Conservation (phyloP, 2,113 vertebrate genomes). For the Porphyrio hochstetteri region DNA sequence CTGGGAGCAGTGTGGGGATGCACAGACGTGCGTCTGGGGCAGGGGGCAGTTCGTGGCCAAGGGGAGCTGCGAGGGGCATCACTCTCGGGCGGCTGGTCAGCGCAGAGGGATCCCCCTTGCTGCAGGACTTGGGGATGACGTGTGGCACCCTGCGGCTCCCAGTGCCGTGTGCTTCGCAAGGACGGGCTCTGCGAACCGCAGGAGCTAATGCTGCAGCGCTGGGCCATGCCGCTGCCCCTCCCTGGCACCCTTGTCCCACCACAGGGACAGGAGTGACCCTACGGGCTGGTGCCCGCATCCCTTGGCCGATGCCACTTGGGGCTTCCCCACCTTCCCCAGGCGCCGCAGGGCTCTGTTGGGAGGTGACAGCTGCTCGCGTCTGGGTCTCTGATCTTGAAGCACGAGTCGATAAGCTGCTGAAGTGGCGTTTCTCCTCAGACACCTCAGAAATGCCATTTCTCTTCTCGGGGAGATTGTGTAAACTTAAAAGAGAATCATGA, state of each 20-base stretch:
- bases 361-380: fast-evolving
- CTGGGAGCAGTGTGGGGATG: not conserved
- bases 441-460: not conserved
- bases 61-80: not conserved
- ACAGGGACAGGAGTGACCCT: fast-evolving
- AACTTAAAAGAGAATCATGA: slow-evolving; percentile 59
- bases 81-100: not conserved
- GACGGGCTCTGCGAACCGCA: fast-evolving
- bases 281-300: fast-evolving
- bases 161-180: fast-evolving
- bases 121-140: not conserved
- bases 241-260: not conserved
- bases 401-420: not conserved
- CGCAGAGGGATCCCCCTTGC: fast-evolving
- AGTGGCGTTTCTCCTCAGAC: not conserved
- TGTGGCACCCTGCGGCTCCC: not conserved
- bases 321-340: fast-evolving
- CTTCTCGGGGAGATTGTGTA: slow-evolving; percentile 53
- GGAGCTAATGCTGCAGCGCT: not conserved
- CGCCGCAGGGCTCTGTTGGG: fast-evolving
- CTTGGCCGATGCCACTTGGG: fast-evolving
- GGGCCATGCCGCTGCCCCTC: fast-evolving
- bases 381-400: fast-evolving
- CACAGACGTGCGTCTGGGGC: fast-evolving
- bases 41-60: fast-evolving